phyloP scores from a whole-genome alignment of 64 coral and sea anemone genomes.

The Actinia equina region DNA sequence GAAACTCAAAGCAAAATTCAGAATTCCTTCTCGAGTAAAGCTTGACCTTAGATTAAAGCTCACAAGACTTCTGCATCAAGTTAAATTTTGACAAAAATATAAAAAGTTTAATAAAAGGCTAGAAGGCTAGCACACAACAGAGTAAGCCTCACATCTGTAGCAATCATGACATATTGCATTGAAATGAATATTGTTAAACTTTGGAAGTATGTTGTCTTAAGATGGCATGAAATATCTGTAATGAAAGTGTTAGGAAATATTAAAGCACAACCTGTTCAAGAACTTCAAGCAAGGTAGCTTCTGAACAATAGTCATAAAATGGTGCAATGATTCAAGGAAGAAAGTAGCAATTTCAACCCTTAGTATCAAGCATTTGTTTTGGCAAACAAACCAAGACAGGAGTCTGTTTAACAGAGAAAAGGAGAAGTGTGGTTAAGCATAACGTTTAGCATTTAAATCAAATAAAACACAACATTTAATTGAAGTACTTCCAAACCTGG shows the following conservation, averaged over 20 bases:
- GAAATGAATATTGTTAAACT: neutral
- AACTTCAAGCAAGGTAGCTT: constrained; percentile 15
- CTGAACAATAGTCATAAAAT: neutral
- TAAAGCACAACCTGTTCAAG: neutral
- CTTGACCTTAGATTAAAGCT: neutral
- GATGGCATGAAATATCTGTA: neutral
- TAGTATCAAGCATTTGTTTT: neutral
- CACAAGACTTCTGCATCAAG: neutral
- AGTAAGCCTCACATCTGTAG: neutral
- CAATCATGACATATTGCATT: neutral
- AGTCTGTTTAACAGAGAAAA: neutral
- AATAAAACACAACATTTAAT: neutral
- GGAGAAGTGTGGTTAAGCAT: neutral
- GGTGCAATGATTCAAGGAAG: neutral
- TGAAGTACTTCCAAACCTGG: constrained; percentile 1
- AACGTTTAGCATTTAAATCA: neutral
- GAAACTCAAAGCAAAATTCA: neutral
- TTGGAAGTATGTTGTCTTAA: neutral
- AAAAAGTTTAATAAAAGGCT: neutral
- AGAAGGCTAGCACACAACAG: neutral
- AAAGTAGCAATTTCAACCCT: neutral
- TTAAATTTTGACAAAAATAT: neutral
- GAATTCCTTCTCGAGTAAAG: neutral
- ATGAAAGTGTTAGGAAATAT: neutral
- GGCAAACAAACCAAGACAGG: neutral